Evolutionary conservation across 2,797 vertebrate genomes (phyloP).

Genomic region (Enteromius paludinosus): DNA sequence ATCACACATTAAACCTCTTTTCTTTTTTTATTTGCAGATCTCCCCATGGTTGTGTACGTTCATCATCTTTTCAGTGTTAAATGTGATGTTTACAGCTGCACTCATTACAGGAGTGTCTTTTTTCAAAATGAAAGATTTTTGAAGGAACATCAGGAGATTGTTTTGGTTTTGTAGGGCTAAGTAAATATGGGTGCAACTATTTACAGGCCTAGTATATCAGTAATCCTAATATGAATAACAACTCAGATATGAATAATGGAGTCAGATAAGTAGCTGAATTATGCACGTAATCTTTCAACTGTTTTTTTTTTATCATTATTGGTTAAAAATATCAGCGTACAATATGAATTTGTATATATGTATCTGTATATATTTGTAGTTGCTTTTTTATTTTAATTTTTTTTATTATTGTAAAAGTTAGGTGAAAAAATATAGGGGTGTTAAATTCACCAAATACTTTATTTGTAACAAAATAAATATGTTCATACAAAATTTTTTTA

Average conservation of each 20-base stretch:
- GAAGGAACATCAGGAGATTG: not conserved
- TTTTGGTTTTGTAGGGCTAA: not conserved
- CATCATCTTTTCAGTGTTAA: slow-evolving; percentile 23
- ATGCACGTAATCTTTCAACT: not conserved
- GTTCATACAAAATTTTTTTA: not conserved
- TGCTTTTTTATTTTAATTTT: not conserved
- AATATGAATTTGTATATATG: not conserved
- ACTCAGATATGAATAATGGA: not conserved
- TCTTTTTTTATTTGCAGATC: slow-evolving; percentile 1
- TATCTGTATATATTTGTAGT: not conserved
- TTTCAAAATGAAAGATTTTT: not conserved
- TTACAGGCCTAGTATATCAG: not conserved
- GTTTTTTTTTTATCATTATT: not conserved
- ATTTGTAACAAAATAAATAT: not conserved
- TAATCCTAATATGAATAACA: not conserved
- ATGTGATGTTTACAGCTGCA: slow-evolving; percentile 39
- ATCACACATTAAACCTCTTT: not conserved
- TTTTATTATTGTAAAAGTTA: not conserved
- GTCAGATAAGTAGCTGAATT: not conserved
- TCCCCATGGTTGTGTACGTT: not conserved
- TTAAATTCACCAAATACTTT: not conserved
- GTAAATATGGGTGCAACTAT: not conserved
- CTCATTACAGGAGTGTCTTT: slow-evolving; percentile 47
- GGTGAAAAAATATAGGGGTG: not conserved
- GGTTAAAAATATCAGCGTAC: not conserved